Evolutionary conservation across 2,888 invertebrate species (phyloP).

Genomic region (Polyommatus iphigenia): DNA sequence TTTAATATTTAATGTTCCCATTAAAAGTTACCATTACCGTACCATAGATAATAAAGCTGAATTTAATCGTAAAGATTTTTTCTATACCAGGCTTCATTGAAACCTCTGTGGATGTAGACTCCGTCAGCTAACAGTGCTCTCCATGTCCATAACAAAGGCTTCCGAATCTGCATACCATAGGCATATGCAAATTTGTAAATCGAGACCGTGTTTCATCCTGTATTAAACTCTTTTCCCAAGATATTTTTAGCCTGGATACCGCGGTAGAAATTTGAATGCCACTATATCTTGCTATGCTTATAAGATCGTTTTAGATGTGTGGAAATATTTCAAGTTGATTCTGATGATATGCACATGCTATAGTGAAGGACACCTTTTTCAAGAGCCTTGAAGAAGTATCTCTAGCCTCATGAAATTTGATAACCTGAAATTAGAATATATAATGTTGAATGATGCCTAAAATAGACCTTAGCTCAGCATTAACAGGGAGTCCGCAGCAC

Average conservation of each 20-base stretch:
- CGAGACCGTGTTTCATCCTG: background rate
- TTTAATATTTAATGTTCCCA: too few relatives aligned
- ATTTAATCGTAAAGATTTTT: background rate
- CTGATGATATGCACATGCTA: background rate
- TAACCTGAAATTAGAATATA: too few relatives aligned
- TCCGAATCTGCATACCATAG: slow-evolving; percentile 2
- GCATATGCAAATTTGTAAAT: slow-evolving; percentile 19
- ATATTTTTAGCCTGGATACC: background rate
- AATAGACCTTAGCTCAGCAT: too few relatives aligned
- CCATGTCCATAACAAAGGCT: slow-evolving; percentile 10
- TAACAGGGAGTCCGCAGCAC: too few relatives aligned
- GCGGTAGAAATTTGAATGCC: background rate
- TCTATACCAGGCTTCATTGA: background rate
- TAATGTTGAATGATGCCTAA: too few relatives aligned
- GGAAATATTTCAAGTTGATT: background rate
- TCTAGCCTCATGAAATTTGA: too few relatives aligned
- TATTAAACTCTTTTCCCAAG: background rate
- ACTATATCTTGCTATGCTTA: background rate
- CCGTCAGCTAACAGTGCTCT: background rate
- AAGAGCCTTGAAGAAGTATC: too few relatives aligned
- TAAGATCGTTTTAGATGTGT: background rate
- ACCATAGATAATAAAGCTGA: background rate
- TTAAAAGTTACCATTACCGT: background rate
- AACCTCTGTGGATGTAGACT: background rate
- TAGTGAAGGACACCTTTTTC: too few relatives aligned